Evolutionary conservation across 2,113 vertebrate genomes (phyloP), one percentile per base, ranked within the genome.

Genomic region (Melierax canorus): DNA sequence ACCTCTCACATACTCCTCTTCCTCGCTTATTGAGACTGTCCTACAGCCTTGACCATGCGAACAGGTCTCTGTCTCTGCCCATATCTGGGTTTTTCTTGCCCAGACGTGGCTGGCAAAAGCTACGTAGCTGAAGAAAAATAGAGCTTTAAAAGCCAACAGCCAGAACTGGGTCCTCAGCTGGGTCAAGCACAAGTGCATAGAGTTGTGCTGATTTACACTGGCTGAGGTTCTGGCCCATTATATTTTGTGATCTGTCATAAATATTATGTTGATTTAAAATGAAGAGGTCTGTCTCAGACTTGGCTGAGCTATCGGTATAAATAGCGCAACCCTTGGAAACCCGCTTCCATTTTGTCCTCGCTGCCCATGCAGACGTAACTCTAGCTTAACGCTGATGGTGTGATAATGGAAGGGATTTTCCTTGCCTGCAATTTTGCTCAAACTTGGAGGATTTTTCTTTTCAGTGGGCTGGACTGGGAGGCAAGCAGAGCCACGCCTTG

Each of bases 71-170:
- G 15, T 67, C 27, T 80, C 59, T 38, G 22, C 26, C 7, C 2
- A 0, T 29, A 30, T 23, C 43, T n/a, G 43, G 2, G 0, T 9
- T 80, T 87, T 81, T 78, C 36, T 75, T 66, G 9, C 32, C 20
- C n/a, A 17, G 24, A 15, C 6, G 27, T 32, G 18, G 50, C 62
- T 48, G 38, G 24, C 30, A 87, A 43, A 66, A 69, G 27, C 58
- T 14, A 3, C 0, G 2, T 6, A 60, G 30, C 55, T 63, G 38
- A 80, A 86, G 83, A 81, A 80, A 90, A 96, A 63, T 3, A 29
- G 90, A 53, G 24, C 67, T 86, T 94, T 91, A 71, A 93, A 94
- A 95, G 53, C 74, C 62, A 58, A 34, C 84, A 86, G 77, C 50
- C 81, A 83, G 84, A 96, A 82, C 92, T 46, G 50, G 53, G 30